A percentile compares a stretch with the other conserved stretches of the same genome.
phyloP scores from a whole-genome alignment of 2,888 invertebrate genomes.

The Temnothorax unifasciatus region DNA sequence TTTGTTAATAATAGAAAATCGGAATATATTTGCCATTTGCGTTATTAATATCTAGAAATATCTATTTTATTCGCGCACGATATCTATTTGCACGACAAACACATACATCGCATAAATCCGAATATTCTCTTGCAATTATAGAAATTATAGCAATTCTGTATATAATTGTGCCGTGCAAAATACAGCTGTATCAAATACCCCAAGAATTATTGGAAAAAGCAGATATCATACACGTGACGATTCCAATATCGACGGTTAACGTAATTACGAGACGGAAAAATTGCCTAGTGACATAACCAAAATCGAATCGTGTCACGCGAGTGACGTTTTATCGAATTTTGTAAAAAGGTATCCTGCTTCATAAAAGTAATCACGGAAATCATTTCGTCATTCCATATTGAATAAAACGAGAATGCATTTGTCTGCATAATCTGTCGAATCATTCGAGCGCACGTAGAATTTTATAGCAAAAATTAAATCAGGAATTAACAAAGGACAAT shows the following conservation, averaged over 20 bases:
- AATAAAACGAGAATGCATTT: background rate
- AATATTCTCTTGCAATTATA: conserved; percentile 37
- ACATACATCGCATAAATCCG: conserved; percentile 8
- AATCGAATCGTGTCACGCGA: background rate
- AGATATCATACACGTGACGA: background rate
- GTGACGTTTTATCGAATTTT: conserved; percentile 15
- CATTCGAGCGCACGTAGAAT: background rate
- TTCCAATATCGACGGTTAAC: background rate
- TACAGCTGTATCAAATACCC: background rate
- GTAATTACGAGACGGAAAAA: background rate
- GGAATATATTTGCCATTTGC: conserved; percentile 4
- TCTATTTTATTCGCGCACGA: conserved; percentile 36
- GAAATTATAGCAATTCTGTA: conserved; percentile 15
- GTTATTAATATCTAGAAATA: conserved; percentile 37
- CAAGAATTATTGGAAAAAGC: conserved; percentile 30
- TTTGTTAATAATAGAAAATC: conserved; percentile 11
- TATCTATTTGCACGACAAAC: background rate
- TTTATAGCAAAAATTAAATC: background rate
- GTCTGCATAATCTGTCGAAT: background rate
- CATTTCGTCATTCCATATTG: background rate
- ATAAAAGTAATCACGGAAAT: background rate
- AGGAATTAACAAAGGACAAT: background rate
- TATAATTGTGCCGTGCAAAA: background rate
- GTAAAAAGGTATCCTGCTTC: conserved; percentile 3
- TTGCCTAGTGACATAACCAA: conserved; percentile 11